Evolutionary conservation across 2,113 vertebrate species (phyloP), one percentile per base, ranked within the genome.

Genomic region (Cromileptes altivelis): DNA sequence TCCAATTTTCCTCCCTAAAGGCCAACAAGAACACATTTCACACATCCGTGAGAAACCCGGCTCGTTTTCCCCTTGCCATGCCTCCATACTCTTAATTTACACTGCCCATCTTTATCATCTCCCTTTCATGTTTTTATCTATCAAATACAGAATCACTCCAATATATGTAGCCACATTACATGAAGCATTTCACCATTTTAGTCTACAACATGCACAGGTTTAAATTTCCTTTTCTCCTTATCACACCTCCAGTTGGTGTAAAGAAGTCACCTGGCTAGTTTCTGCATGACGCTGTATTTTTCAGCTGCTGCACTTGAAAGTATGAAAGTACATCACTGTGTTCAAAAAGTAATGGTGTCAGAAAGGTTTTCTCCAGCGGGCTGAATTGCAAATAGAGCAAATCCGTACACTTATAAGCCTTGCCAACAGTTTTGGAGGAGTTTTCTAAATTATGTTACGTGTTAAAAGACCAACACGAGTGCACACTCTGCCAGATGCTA

Each of bases 1-100:
- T 91, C 89, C 91, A 91, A 75, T 92, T 92, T 89, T 72, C 78
- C 84, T 93, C 90, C 91, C 92, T 70, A 77, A 92, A 93, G 91
- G 86, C 86, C 80, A 70, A 90, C 85, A 64, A 80, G 85, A 91
- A 87, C 85, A 88, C 86, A 91, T 88, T 94, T 89, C 83, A 90
- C 89, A 88, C 90, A 87, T 89, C 82, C 79, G 82, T 57, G 73
- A 84, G 67, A 86, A 81, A 61, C 80, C 76, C 82, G 21, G 50
- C 50, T 75, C 14, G 2, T 23, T 64, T 63, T 45, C 3, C 40
- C 45, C 9, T 19, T 56, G 30, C 68, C 27, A 42, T 13, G 23
- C 49, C 56, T 47, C 63, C 49, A 50, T 53, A 4, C 33, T 14
- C 37, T 55, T 65, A 33, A 84, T 88, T 88, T 81, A 30, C 23